Percentiles rank a stretch among this genome's conserved stretches.
Conservation (phyloP, 2,888 invertebrate genomes). For the Netelia fuscicornis region DNA sequence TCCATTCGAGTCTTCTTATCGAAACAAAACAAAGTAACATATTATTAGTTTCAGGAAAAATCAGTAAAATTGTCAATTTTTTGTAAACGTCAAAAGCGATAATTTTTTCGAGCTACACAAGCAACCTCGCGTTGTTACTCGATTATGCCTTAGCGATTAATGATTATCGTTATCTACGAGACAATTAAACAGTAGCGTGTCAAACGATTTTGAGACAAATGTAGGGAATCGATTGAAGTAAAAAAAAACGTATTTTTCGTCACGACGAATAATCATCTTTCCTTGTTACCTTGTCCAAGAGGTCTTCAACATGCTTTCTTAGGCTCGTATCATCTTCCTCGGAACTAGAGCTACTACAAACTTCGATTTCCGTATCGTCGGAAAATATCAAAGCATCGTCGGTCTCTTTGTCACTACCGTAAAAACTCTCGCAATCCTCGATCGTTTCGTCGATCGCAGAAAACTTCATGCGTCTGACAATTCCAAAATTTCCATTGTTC, state of each 20-base stretch:
- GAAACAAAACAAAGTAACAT: background rate
- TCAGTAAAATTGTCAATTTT: background rate
- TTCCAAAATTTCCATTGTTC: slow-evolving; percentile 54
- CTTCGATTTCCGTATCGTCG: slow-evolving; percentile 87
- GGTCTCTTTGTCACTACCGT: slow-evolving; percentile 87
- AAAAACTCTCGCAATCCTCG: slow-evolving; percentile 87
- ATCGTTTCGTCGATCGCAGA: slow-evolving; percentile 75
- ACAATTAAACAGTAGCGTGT: background rate
- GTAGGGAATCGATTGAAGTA: background rate
- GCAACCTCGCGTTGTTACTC: background rate
- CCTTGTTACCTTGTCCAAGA: slow-evolving; percentile 80
- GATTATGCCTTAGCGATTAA: background rate
- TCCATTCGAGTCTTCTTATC: slow-evolving; percentile 60
- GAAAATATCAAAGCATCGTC: slow-evolving; percentile 88
- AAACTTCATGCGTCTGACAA: slow-evolving; percentile 69
- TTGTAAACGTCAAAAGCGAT: background rate
- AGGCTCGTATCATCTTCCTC: slow-evolving; percentile 81
- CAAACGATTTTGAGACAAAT: background rate
- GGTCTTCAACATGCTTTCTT: slow-evolving; percentile 81
- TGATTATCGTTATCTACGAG: background rate
- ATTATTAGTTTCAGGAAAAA: background rate
- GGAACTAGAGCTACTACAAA: slow-evolving; percentile 83
- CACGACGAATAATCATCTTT: slow-evolving; percentile 14
- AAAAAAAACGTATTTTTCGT: background rate
- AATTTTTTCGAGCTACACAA: background rate